A percentile compares a stretch with the other conserved stretches of the same genome.
Conservation (phyloP, 2,888 invertebrate species). For the Biston betularia region DNA sequence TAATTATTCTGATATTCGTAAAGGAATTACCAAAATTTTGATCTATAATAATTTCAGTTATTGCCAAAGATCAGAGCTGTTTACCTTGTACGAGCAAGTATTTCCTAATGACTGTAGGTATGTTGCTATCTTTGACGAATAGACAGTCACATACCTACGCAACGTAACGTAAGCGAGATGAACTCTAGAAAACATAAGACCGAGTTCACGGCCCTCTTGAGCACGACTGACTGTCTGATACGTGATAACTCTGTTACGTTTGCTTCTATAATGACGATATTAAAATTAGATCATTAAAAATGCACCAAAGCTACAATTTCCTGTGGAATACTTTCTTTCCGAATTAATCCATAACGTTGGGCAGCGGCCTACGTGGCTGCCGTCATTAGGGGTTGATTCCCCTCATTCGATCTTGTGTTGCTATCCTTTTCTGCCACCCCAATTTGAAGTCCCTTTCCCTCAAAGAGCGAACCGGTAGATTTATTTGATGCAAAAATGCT, state of each 20-base stretch:
- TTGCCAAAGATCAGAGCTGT: background rate
- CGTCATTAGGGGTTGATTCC: slow-evolving; percentile 80
- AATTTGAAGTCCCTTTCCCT: slow-evolving; percentile 59
- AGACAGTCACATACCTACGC: slow-evolving; percentile 21
- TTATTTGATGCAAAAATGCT: slow-evolving; percentile 55
- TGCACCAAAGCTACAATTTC: slow-evolving; percentile 20
- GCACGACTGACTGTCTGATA: slow-evolving; percentile 54
- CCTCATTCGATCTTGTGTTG: slow-evolving; percentile 70
- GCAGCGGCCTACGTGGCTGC: slow-evolving; percentile 60
- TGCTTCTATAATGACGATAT: background rate
- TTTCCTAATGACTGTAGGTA: background rate
- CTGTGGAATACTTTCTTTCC: background rate
- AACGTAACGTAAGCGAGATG: slow-evolving; percentile 64
- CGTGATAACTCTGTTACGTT: slow-evolving; percentile 31
- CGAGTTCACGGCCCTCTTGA: slow-evolving; percentile 78
- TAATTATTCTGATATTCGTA: too few relatives aligned
- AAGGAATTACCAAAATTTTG: background rate
- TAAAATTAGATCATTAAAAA: slow-evolving; percentile 49
- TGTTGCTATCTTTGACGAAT: slow-evolving; percentile 10
- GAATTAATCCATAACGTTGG: slow-evolving; percentile 27
- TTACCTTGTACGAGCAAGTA: slow-evolving; percentile 9
- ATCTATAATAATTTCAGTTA: background rate
- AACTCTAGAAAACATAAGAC: slow-evolving; percentile 73
- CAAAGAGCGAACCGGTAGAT: slow-evolving; percentile 46
- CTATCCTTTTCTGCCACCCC: slow-evolving; percentile 77